Conservation (phyloP, 2,888 invertebrate species). For the Trachelus tabidus region DNA sequence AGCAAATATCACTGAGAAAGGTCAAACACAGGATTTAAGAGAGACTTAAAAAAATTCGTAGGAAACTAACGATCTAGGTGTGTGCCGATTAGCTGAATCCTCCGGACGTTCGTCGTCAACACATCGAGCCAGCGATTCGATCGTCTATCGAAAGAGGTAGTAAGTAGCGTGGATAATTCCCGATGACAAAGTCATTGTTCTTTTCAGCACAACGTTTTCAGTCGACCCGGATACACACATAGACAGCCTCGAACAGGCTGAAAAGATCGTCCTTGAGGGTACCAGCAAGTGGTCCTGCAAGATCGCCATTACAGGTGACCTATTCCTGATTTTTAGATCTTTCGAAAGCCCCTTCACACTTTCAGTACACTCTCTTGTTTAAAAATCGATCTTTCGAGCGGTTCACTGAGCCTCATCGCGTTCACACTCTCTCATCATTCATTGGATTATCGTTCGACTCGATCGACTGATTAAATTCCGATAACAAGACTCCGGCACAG, state of each 20-base stretch:
- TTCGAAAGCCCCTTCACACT: background rate
- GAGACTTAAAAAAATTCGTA: background rate
- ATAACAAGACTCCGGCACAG: background rate
- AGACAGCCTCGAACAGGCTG: conserved; percentile 97
- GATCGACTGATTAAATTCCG: background rate
- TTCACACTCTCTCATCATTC: background rate
- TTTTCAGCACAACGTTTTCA: conserved; percentile 93
- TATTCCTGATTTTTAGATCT: conserved; percentile 15
- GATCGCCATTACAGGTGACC: conserved; percentile 98
- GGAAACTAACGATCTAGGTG: background rate
- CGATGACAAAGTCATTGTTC: conserved; percentile 59
- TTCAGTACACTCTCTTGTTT: background rate
- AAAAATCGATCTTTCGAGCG: background rate
- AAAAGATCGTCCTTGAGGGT: conserved; percentile 97
- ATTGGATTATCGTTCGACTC: background rate
- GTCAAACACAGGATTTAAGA: background rate
- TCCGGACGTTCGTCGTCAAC: background rate
- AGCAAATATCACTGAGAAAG: background rate
- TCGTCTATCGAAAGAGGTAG: background rate
- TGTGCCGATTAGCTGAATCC: background rate
- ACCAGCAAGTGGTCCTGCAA: conserved; percentile 99
- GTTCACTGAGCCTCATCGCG: background rate
- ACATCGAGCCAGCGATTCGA: background rate
- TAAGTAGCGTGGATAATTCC: conserved; percentile 35
- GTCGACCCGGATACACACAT: conserved; percentile 98